A percentile compares a stretch with the other conserved stretches of the same genome.
Conservation (phyloP, 2,888 invertebrate genomes). For the Ophion slaviceki region DNA sequence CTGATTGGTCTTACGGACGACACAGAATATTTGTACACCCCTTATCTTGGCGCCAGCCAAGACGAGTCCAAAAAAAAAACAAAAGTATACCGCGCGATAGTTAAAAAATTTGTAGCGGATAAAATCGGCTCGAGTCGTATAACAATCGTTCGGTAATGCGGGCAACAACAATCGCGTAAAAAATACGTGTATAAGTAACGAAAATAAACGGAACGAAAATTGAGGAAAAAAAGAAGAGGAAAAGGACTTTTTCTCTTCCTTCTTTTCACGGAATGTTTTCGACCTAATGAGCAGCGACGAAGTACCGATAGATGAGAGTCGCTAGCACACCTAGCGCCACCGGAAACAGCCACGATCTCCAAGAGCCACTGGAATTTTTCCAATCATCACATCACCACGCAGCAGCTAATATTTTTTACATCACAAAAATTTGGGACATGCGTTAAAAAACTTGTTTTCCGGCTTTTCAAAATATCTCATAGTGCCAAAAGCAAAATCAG, state of each 20-base stretch:
- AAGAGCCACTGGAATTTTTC: constrained; percentile 83
- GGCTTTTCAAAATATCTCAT: constrained; percentile 7
- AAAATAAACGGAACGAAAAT: constrained; percentile 52
- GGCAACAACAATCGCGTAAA: constrained; percentile 52
- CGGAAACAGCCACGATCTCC: constrained; percentile 84
- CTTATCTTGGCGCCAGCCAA: constrained; percentile 1
- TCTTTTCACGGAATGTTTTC: constrained; percentile 55
- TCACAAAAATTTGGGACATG: constrained; percentile 34
- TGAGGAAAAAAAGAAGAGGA: constrained; percentile 50
- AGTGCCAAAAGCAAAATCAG: not conserved
- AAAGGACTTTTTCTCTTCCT: constrained; percentile 29
- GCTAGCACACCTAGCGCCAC: constrained; percentile 83
- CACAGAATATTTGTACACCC: constrained; percentile 25
- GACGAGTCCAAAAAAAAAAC: constrained; percentile 11
- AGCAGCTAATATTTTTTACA: constrained; percentile 72
- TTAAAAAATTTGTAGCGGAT: constrained; percentile 59
- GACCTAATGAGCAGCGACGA: constrained; percentile 79
- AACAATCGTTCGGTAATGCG: constrained; percentile 64
- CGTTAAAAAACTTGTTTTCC: constrained; percentile 18
- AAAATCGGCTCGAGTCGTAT: constrained; percentile 60
- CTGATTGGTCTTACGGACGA: constrained; percentile 33
- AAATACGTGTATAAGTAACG: constrained; percentile 53
- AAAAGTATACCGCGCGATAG: constrained; percentile 59
- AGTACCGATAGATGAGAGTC: constrained; percentile 84
- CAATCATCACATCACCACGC: constrained; percentile 80